Base-by-base conservation (phyloP, 64 coral and sea anemone genomes). In the Stylophora pistillata region DNA sequence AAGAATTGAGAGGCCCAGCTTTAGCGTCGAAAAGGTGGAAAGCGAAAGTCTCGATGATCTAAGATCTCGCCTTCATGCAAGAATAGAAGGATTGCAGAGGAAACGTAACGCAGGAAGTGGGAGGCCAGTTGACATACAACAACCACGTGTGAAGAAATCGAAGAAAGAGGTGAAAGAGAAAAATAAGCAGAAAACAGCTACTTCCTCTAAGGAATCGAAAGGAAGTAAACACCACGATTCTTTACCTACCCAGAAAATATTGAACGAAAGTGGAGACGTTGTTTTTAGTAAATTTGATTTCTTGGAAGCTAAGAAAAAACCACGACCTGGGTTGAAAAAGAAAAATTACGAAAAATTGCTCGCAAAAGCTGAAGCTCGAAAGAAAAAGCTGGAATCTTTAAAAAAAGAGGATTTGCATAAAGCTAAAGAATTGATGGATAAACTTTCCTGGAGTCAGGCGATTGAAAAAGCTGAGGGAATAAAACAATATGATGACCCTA, bases 281-380 rank as follows among this genome's bases (percentile, higher is more conserved):
- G 97, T 99, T 10, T 99, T 99, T 76, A 99, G 97, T 54, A 99
- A 99, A 53, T 99, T 99, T 89, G 97, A 99, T 91, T 99, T 99
- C 82, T 91, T 93, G 59, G 93, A 95, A 79, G 34, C 60, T 3
- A 79, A 63, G 16, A 93, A 74, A 87, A 34, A 29, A 25, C 29
- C 88, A 54, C 73, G 23, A 16, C 77, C 71, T 58, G 86, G 87
- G 5, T 33, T 31, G 4, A 98, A 99, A 57, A 66, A 28, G 34
- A 95, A 88, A 33, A 95, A 93, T 63, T 99, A 99, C 68, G 90
- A 87, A 37, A 99, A 90, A 76, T 57, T 99, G 15, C 77, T 99
- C 27, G 93, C 90, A 27, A 95, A 95, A 81, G 97, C 97, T 78
- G 97, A 99, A 91, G 91, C 63, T 15, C 86, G 91, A 30, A 92